Evolutionary conservation across 2,797 vertebrate species (phyloP).

Genomic region (Hippopotamyrus pictus): DNA sequence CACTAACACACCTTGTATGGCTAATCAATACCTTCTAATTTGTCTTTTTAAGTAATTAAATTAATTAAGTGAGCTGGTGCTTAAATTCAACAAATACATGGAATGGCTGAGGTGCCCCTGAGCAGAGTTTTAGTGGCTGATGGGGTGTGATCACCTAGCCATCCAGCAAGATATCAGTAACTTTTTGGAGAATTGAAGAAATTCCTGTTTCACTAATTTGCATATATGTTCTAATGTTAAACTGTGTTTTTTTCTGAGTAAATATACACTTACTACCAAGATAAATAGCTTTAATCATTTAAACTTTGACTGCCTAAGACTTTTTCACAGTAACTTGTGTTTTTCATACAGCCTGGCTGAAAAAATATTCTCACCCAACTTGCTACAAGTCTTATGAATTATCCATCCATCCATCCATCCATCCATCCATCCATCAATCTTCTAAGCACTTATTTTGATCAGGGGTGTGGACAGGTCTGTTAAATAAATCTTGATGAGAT

Average conservation of each 20-base stretch:
- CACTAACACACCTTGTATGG: not conserved
- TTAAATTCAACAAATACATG: not conserved
- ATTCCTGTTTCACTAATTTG: not conserved
- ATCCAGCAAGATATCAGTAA: not conserved
- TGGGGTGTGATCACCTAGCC: not conserved
- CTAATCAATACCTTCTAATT: not conserved
- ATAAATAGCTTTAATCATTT: not conserved
- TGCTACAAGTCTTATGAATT: not conserved
- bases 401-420: not conserved
- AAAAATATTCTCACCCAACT: not conserved
- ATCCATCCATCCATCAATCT: not conserved
- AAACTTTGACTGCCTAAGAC: not conserved
- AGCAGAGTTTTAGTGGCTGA: not conserved
- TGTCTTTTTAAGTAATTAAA: not conserved
- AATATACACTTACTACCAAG: not conserved
- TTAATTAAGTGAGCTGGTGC: not conserved
- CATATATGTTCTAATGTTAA: not conserved
- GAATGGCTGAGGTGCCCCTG: not conserved
- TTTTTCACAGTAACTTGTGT: not conserved
- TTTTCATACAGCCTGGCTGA: not conserved
- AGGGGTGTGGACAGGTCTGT: not conserved
- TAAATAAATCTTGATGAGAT: not conserved
- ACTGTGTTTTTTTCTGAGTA: not conserved
- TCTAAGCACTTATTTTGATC: not conserved
- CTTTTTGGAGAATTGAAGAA: not conserved